A percentile compares a stretch with the other conserved stretches of the same genome.
phyloP scores from a whole-genome alignment of 1,140 invertebrate genomes.

The Sinonovacula constricta region DNA sequence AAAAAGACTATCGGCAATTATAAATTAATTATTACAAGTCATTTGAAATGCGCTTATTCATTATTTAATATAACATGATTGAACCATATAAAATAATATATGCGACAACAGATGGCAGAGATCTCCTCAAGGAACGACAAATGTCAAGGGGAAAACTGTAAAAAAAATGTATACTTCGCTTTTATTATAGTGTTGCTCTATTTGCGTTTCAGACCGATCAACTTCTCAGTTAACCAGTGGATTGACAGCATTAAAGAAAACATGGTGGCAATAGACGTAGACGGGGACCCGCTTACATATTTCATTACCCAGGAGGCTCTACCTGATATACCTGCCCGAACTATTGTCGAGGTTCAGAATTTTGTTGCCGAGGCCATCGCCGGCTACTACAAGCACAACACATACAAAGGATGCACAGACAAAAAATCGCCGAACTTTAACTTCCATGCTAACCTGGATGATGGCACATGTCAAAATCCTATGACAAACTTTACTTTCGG shows the following conservation, averaged over 20 bases:
- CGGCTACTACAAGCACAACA: conserved; percentile 66
- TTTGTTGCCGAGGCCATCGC: conserved; percentile 41
- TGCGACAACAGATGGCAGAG: too few relatives aligned
- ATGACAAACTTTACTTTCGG: conserved; percentile 64
- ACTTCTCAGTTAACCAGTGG: too few relatives aligned
- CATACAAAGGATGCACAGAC: conserved; percentile 62
- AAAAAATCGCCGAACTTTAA: conserved; percentile 63
- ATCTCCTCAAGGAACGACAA: too few relatives aligned
- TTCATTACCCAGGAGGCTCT: conserved; percentile 52
- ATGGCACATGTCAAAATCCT: conserved; percentile 58
- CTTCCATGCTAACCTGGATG: conserved; percentile 64
- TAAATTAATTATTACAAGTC: too few relatives aligned
- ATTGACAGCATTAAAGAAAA: conserved; percentile 39
- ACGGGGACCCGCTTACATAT: conserved; percentile 58
- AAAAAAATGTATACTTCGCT: too few relatives aligned
- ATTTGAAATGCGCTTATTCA: too few relatives aligned
- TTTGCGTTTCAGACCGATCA: too few relatives aligned
- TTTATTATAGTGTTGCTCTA: too few relatives aligned
- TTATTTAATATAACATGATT: too few relatives aligned
- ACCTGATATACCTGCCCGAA: conserved; percentile 41
- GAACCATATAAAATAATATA: too few relatives aligned
- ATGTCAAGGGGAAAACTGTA: too few relatives aligned
- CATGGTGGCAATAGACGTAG: conserved; percentile 53
- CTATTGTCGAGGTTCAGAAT: conserved; percentile 31
- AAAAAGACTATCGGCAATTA: too few relatives aligned